phyloP scores from a whole-genome alignment of 2,113 vertebrate species.

The Eclectus roratus region DNA sequence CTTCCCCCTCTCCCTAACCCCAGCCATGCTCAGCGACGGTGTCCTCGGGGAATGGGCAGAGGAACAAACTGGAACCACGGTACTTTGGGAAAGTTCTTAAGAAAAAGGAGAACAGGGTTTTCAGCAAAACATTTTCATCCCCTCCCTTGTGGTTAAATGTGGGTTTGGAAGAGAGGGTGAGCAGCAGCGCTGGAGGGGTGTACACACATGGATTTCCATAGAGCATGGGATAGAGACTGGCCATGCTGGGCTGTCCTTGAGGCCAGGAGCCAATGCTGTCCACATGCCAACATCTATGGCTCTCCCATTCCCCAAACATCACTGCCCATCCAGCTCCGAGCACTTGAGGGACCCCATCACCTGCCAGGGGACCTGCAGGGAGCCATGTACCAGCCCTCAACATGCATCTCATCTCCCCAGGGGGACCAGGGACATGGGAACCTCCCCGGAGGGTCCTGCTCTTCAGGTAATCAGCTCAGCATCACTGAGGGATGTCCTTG shows the following conservation, averaged over 20 bases:
- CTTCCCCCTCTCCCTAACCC: background rate
- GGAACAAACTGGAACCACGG: background rate
- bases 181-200: background rate
- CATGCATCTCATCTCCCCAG: background rate
- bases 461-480: background rate
- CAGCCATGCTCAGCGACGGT: background rate
- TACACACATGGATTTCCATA: fast-evolving
- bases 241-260: background rate
- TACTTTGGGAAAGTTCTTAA: background rate
- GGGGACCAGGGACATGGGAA: fast-evolving
- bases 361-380: background rate
- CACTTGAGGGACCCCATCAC: background rate
- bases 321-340: background rate
- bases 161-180: background rate
- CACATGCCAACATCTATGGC: background rate
- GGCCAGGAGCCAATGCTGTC: background rate
- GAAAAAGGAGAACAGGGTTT: background rate
- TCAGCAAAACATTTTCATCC: background rate
- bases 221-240: background rate
- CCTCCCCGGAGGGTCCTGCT: background rate
- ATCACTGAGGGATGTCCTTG: background rate
- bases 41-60: background rate
- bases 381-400: background rate
- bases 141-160: background rate
- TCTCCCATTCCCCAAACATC: background rate